Percentiles rank a stretch among this genome's conserved stretches.
Evolutionary conservation across 2,797 vertebrate genomes (phyloP).

Genomic region (Macrochelys suwanniensis): DNA sequence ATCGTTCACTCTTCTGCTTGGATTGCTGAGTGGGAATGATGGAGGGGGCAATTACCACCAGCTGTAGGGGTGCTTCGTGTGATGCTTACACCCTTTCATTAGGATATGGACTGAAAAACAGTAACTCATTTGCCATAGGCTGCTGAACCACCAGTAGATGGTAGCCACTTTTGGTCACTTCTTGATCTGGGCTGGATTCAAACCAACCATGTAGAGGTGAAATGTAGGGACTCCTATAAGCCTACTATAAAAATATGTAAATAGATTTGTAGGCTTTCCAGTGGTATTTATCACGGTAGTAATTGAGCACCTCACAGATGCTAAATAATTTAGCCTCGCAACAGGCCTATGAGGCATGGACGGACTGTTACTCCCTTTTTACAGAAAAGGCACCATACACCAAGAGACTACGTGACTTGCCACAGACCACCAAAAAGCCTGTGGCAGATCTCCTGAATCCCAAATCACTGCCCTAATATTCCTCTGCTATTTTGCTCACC

Average conservation of each 20-base stretch:
- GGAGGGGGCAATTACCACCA: no score
- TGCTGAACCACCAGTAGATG: background rate
- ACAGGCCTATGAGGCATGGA: background rate
- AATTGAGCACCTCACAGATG: background rate
- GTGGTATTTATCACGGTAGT: rapidly evolving
- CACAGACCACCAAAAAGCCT: background rate
- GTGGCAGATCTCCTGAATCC: background rate
- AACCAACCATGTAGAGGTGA: background rate
- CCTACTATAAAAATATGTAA: background rate
- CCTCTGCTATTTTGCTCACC: background rate
- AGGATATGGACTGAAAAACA: no score
- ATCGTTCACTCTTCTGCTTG: no score
- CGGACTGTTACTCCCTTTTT: background rate
- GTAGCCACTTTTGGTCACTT: background rate
- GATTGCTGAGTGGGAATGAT: no score
- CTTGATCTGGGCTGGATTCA: background rate
- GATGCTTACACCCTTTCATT: no score
- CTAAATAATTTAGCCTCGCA: rapidly evolving
- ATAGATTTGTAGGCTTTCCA: background rate
- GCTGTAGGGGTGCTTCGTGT: no score
- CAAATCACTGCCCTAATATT: rapidly evolving
- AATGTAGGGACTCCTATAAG: rapidly evolving
- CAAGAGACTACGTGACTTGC: background rate
- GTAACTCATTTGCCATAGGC: no score
- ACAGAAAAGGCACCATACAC: background rate